Evolutionary conservation across 2,113 vertebrate species (phyloP), one percentile per base, ranked within the genome.

Genomic region (Podilymbus podiceps): DNA sequence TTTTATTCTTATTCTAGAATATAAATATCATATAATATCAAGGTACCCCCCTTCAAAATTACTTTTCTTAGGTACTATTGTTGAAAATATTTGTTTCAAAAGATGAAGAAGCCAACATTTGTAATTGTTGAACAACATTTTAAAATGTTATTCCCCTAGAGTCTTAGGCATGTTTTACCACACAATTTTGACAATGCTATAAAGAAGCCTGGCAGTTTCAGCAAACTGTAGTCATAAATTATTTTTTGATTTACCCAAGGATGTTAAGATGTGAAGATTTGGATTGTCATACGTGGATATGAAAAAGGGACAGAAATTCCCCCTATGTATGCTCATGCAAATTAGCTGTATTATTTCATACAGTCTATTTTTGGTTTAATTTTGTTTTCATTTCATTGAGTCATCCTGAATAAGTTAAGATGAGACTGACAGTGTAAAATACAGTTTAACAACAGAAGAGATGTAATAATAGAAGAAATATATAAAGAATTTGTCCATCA

Each of bases 301-400:
- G 28, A 66, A 92, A 86, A 90, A 55, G 6, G 12, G 7, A 52
- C 73, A 81, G 82, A 80, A 69, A 73, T 79, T 82, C 10, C 14
- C 49, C 71, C 67, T 66, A 23, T 47, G 6, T 66, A 21, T 76
- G 49, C 59, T 81, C 4, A 66, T 72, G 33, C 59, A 76, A 77
- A 87, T 84, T 74, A 74, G 44, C 44, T 89, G 9, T 91, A 33
- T 85, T 84, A 62, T 91, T 97, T 94, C 55, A 71, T 69, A 24
- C 31, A 73, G 23, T 60, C 47, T 75, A 4, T 59, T 73, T 94
- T 88, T 89, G 4, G 31, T 83, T 95, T 93, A 3, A 46, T 94
- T 94, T 96, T 88, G n/a, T 59, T 88, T 92, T 94, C 23, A 49
- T 90, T 92, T 97, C 21, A 27, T 30, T 62, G 22, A 33, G 12